Base-by-base conservation (phyloP, 2,797 vertebrate species). In the Acipenser transmontanus region DNA sequence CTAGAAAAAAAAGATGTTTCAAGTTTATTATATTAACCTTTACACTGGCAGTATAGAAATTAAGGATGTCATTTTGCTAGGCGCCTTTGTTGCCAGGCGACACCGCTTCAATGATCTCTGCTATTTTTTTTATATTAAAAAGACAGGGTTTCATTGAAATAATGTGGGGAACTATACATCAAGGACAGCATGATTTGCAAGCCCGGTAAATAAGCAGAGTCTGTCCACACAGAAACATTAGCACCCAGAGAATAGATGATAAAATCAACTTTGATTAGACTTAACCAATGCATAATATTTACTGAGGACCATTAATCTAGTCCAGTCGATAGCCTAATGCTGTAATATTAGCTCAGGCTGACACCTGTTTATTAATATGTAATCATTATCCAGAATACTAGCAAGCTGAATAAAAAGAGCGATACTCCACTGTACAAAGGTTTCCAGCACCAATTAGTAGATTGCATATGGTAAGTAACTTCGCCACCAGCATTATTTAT, bases 51-150 rank as follows among this genome's bases (percentile, higher is more conserved):
- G 34, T 34, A 34, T 4, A 4, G 20, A 34, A 34, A 34, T 2
- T 34, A 34, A 34, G 20, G 20, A 34, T 34, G 20, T 34, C 34
- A 34, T 34, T 34, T 34, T 34, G 34, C 9, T 57, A 57, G 54
- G 54, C 12, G 12, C 54, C 54, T n/a, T 11, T 11, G 54, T 57
- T 57, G 54, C 54, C 54, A 57, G 54, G 12, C 6, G 7, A 57
- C 54, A 57, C 34, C 4, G 47, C 8, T 59, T 13, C 59, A 59
- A 50, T 10, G 6, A 85, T 88, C 88, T 85, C 85, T 89, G 86
- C 67, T 80, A 77, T 67, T 63, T 86, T 79, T 86, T 86, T 88
- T 80, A 75, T 65, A 80, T 67, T 72, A 78, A 71, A 67, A 52
- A 62, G 5, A 49, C 69, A 34, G 34, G 34, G 34, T 34, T 17